Conservation (phyloP, 2,888 invertebrate genomes). For the Frankliniella intonsa region DNA sequence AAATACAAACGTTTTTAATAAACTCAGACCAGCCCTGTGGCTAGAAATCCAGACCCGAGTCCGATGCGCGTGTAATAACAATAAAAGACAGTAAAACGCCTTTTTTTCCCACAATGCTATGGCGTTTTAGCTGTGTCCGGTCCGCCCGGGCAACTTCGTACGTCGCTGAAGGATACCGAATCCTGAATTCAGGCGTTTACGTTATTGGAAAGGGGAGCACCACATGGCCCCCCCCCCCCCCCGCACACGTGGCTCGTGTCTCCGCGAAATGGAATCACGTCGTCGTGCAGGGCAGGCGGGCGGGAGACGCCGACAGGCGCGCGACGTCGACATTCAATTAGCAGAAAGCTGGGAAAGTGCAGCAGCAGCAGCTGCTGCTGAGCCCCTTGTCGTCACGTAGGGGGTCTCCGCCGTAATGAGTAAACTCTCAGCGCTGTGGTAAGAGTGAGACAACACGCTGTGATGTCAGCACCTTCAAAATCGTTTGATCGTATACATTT, state of each 20-base stretch:
- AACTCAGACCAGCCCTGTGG: no score
- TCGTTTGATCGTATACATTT: not conserved
- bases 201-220: not conserved
- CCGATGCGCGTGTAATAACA: no score
- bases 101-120: no score
- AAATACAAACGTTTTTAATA: no score
- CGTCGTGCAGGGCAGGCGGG: not conserved
- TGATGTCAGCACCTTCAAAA: not conserved
- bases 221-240: not conserved
- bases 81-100: no score
- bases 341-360: not conserved
- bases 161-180: no score
- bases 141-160: no score
- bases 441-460: not conserved
- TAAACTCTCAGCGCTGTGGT: not conserved
- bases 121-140: no score
- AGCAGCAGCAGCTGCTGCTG: not conserved
- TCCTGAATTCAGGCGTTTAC: no score
- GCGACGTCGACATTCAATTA: constrained; percentile 17
- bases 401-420: no score
- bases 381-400: not conserved
- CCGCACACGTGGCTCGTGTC: not conserved
- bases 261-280: constrained; percentile 5
- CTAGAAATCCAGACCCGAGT: no score
- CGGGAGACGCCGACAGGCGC: not conserved